phyloP scores from a whole-genome alignment of 1,140 invertebrate genomes.

The Nylanderia fulva region DNA sequence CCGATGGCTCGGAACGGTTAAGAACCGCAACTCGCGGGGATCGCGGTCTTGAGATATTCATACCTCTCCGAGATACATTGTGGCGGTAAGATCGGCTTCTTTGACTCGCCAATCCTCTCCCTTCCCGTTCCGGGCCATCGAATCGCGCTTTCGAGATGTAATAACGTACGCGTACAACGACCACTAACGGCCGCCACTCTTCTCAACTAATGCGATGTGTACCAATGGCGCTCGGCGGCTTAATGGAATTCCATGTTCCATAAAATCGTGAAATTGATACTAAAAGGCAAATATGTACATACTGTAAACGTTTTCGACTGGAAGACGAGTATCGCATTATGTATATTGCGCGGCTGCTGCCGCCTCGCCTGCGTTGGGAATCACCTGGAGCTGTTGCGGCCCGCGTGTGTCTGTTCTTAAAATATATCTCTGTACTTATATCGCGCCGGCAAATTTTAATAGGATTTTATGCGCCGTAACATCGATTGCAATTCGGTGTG shows the following conservation, averaged over 20 bases:
- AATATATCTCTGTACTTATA: constrained; percentile 21
- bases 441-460: constrained; percentile 10
- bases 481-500: constrained; percentile 17
- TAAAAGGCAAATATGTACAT: constrained; percentile 59
- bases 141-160: constrained; percentile 59
- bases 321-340: constrained; percentile 55
- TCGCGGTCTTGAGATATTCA: constrained; percentile 35
- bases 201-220: constrained; percentile 55
- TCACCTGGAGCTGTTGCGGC: constrained; percentile 43
- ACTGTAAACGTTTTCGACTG: constrained; percentile 51
- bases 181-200: constrained; percentile 54
- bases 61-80: constrained; percentile 38
- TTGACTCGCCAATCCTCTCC: constrained; percentile 36
- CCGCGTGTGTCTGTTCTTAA: constrained; percentile 40
- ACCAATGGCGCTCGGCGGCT: constrained; percentile 50
- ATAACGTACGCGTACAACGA: constrained; percentile 56
- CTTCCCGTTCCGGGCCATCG: constrained; percentile 55
- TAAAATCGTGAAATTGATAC: constrained; percentile 60
- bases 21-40: constrained; percentile 42
- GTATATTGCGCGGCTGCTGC: constrained; percentile 35
- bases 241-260: constrained; percentile 62
- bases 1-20: constrained; percentile 29
- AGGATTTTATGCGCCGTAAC: constrained; percentile 26
- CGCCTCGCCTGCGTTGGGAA: constrained; percentile 38
- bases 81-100: constrained; percentile 47